Evolutionary conservation across 2,888 invertebrate species (phyloP).

Genomic region (Ypsolopha scabrella): DNA sequence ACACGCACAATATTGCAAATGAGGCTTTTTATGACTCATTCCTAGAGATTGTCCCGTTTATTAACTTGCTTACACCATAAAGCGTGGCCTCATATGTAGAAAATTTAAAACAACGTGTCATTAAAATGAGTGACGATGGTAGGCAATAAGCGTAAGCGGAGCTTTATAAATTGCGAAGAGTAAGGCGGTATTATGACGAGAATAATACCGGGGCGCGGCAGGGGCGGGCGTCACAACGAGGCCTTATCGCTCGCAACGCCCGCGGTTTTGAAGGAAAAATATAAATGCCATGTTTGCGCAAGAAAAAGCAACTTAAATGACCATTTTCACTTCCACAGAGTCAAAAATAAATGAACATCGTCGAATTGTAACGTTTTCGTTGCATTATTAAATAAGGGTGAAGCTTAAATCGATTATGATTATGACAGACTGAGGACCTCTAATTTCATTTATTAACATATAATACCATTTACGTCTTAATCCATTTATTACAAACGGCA

Average conservation of each 20-base stretch:
- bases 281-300: constrained; percentile 10
- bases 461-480: too few species aligned
- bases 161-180: constrained; percentile 26
- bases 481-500: too few species aligned
- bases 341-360: constrained; percentile 25
- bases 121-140: constrained; percentile 24
- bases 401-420: too few species aligned
- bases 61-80: constrained; percentile 14
- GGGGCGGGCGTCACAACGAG: constrained; percentile 14
- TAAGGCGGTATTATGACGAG: constrained; percentile 23
- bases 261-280: constrained; percentile 16
- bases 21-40: constrained; percentile 19
- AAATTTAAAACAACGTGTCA: constrained; percentile 26
- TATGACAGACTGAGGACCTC: too few species aligned
- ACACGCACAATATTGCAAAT: constrained; percentile 11
- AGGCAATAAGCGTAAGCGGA: constrained; percentile 18
- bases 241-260: constrained; percentile 9
- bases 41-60: constrained; percentile 22
- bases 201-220: constrained; percentile 17
- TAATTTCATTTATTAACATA: too few species aligned
- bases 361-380: constrained; percentile 10
- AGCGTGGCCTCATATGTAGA: constrained; percentile 7
- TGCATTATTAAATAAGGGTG: neutral
- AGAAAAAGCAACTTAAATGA: neutral
- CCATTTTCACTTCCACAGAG: neutral